phyloP scores from a whole-genome alignment of 2,113 vertebrate species.

The Phodopus roborovskii region DNA sequence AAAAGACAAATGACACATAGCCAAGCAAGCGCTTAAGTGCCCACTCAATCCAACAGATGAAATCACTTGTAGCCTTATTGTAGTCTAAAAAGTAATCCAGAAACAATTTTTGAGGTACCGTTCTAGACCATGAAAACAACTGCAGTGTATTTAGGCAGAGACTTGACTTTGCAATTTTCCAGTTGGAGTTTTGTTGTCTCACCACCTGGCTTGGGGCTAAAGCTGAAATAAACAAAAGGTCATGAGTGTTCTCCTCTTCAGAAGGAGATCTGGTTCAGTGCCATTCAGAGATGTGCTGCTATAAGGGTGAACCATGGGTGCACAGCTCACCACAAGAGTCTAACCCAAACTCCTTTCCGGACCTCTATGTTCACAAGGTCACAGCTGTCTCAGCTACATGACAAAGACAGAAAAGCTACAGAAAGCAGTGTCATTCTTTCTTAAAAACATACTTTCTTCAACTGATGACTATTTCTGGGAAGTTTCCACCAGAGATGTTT shows the following conservation, averaged over 20 bases:
- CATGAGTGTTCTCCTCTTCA: background rate
- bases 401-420: background rate
- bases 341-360: background rate
- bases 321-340: rapidly evolving
- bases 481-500: background rate
- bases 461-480: background rate
- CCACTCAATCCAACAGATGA: background rate
- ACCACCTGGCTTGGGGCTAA: background rate
- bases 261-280: background rate
- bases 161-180: background rate
- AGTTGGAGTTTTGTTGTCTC: background rate
- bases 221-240: background rate
- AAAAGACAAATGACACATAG: background rate
- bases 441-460: background rate
- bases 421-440: background rate
- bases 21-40: background rate
- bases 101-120: background rate
- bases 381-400: background rate
- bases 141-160: background rate
- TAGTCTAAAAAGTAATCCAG: background rate
- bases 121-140: background rate
- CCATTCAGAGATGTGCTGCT: background rate
- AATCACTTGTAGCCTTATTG: background rate
- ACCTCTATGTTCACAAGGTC: background rate
- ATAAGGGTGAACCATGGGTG: too few relatives aligned